Evolutionary conservation across 2,888 invertebrate species (phyloP), one percentile per base, ranked within the genome.

Genomic region (Imbricaverruca yamaguchii): DNA sequence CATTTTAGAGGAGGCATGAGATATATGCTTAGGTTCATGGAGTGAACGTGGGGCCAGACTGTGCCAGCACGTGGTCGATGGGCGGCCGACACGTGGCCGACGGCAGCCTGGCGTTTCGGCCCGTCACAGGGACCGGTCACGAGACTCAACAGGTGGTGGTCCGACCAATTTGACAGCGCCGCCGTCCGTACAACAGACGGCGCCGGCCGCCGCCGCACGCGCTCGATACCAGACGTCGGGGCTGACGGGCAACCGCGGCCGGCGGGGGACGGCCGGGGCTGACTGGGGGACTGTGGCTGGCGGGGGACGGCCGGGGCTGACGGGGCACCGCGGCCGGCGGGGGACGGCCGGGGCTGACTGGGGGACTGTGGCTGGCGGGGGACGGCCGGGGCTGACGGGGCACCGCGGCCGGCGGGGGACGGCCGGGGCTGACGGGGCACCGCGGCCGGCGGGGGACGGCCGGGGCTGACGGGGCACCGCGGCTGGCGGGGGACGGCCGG

Each of bases 71-170:
- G 39, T 39, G 65, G 65, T 23, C n/a, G n/a, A 65, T 65, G 65
- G 2, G 3, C 23, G 1, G 65, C n/a, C n/a, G 65, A 10, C n/a
- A 23, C 65, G 65, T 6, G 39, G 39, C 65, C n/a, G 15, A n/a
- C 65, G 65, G n/a, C n/a, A 23, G n/a, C 7, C 18, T 65, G 65
- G n/a, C 65, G 65, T 65, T 9, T 8, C 65, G 65, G 1, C 2
- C 39, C 65, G 65, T 10, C 65, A 8, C n/a, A n/a, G n/a, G 0
- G n/a, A 9, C 23, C n/a, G 65, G 65, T n/a, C 65, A 65, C 65
- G 23, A 65, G 65, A 65, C 65, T n/a, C 65, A 65, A 65, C 65
- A 65, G 65, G 65, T 65, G 65, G 65, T n/a, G 10, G n/a, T 23
- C 39, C 65, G 65, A 65, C n/a, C 65, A 65, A 65, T 65, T n/a